phyloP scores from a whole-genome alignment of 1,140 invertebrate genomes.

The Halictus rubicundus region DNA sequence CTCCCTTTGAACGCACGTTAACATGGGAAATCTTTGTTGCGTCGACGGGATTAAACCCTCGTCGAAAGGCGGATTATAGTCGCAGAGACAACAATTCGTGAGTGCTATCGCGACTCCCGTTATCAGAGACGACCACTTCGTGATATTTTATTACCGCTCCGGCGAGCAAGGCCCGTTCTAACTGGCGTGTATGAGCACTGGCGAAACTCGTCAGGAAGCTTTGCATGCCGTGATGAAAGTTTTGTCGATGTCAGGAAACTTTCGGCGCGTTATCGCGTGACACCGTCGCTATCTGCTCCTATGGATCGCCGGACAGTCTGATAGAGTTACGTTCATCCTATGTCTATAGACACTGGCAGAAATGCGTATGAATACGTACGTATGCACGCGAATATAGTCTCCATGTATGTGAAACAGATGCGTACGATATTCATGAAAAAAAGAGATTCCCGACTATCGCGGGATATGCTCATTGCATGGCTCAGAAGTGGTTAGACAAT shows the following conservation, averaged over 20 bases:
- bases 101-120: neutral
- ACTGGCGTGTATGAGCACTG: constrained; percentile 12
- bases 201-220: constrained; percentile 27
- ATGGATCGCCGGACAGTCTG: constrained; percentile 61
- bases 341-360: neutral
- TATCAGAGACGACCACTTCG: constrained; percentile 16
- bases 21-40: constrained; percentile 4
- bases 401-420: too few relatives aligned
- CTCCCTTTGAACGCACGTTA: neutral
- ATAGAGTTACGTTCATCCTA: constrained; percentile 60
- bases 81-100: constrained; percentile 10
- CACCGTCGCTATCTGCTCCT: constrained; percentile 39
- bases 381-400: neutral
- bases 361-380: neutral
- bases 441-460: too few relatives aligned
- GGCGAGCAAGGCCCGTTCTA: constrained; percentile 16
- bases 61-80: constrained; percentile 1
- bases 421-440: too few relatives aligned
- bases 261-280: constrained; percentile 40
- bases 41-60: constrained; percentile 1
- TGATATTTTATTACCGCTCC: constrained; percentile 52
- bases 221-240: constrained; percentile 43
- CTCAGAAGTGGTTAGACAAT: too few relatives aligned
- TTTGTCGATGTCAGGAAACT: constrained; percentile 56
- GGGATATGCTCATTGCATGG: too few relatives aligned